Base-by-base conservation (phyloP, 2,797 vertebrate species). In the Sebastes nivosus region DNA sequence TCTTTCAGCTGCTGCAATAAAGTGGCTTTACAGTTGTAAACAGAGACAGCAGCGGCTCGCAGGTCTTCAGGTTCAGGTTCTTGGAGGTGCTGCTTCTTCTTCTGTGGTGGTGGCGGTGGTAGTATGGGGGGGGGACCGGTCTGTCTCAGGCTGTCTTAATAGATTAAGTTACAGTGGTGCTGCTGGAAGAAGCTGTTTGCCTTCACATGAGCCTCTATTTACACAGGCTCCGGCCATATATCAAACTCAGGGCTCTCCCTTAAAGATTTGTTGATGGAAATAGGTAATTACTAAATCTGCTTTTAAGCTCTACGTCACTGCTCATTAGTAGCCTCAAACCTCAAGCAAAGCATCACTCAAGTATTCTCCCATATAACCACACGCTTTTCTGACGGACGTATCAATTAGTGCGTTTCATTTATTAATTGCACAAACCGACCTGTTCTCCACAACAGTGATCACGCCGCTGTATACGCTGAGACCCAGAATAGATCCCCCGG, bases 171-270 rank as follows among this genome's bases (percentile, higher is more conserved):
- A 91, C 94, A 91, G 69, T 60, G 80, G 77, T 83, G 77, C 61
- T 50, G n/a, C 84, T 83, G 75, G 81, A 84, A 85, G 75, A 88
- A 90, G 86, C 87, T 90, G 89, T 91, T 91, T 87, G 85, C 84
- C 79, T 92, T 91, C 83, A 92, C 83, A 86, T 29, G 82, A 93
- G 88, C 82, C 80, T 92, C 73, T 94, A 90, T 95, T 95, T 94
- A 94, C 94, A 86, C 92, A 94, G 92, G 80, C 90, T 84, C 52
- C 38, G 64, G 81, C 68, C 81, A 85, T 92, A 89, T 77, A 89
- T 94, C 91, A 92, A 67, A 84, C 67, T 38, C 34, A 75, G 59
- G 58, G 55, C 84, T 92, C 80, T 38, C 38, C 69, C 79, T 79
- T 57, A 69, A 20, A 87, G 82, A 78, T 82, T 84, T 86, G 77